Base-by-base conservation (phyloP, 2,888 invertebrate genomes). In the Coenonympha glycerion region DNA sequence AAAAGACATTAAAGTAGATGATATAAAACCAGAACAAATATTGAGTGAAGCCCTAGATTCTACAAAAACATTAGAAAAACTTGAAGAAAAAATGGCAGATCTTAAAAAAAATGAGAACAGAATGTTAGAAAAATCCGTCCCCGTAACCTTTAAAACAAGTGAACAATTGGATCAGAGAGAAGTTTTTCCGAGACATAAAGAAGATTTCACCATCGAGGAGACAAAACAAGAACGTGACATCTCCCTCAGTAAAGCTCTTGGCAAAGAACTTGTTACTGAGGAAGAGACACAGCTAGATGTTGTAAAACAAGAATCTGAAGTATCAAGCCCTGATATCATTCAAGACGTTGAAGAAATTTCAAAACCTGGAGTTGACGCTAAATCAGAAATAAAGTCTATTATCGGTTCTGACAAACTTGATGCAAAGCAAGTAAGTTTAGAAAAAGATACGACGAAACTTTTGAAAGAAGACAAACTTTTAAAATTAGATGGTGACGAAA, bases 71-170 rank as follows among this genome's bases (percentile, higher is more conserved):
- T 61, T 86, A 51, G 86, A 86, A 72, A 85, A 81, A 51, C 60
- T 86, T 19, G 86, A 86, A 68, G 86, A 86, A 68, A 85, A 82
- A 70, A 76, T 84, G 19, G 66, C 79, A 2, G 75, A 79, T 49
- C 59, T 86, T 24, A 84, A 79, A 57, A 73, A 66, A 55, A 77
- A 69, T 59, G 81, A 77, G 52, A 69, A 53, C n/a, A 44, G 56
- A 52, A 26, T 13, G 30, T 22, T 42, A 4, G 28, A 46, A 22
- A 45, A 41, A 18, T 13, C 5, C 11, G 18, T 21, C 5, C 33
- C 52, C 16, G 18, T 24, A 41, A 13, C n/a, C 15, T 9, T 15
- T 22, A 9, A 22, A 31, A 13, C 19, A 30, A 22, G 15, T 5
- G 28, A 30, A 8, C 36, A 6, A 24, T 6, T 21, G 26, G 61